These are phyloP conservation scores for Selene dorsalis DNA, from an alignment of 2,797 vertebrate genomes.

Conservation along the genomic window DNA sequence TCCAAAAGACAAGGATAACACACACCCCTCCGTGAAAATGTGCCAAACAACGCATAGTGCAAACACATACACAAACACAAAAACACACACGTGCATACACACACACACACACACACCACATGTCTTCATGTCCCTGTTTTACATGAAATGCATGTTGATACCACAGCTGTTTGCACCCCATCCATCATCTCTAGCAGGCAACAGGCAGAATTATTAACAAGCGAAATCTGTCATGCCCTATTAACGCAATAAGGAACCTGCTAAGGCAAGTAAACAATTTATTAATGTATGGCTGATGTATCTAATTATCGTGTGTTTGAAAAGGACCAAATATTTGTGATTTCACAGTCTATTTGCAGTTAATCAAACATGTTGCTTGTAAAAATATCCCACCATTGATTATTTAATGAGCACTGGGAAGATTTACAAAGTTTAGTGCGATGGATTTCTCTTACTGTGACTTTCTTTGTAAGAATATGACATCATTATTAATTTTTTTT, in stretches of 20 bases:
- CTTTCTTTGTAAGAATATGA: slow-evolving; percentile 40
- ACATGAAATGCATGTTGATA: slow-evolving; percentile 84
- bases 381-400: slow-evolving; percentile 64
- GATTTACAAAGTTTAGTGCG: slow-evolving; percentile 57
- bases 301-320: slow-evolving; percentile 77
- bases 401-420: slow-evolving; percentile 49
- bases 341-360: slow-evolving; percentile 81
- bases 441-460: slow-evolving; percentile 25
- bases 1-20: slow-evolving; percentile 86
- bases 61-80: slow-evolving; percentile 72
- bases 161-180: slow-evolving; percentile 84
- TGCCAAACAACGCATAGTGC: slow-evolving; percentile 82
- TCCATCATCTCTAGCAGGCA: slow-evolving; percentile 85
- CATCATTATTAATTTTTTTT: slow-evolving; percentile 35
- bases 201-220: slow-evolving; percentile 85
- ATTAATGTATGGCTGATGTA: slow-evolving; percentile 80
- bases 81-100: slow-evolving; percentile 38
- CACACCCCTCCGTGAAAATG: slow-evolving; percentile 81
- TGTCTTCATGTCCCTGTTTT: slow-evolving; percentile 81
- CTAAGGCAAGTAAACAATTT: slow-evolving; percentile 82
- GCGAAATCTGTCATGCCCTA: slow-evolving; percentile 83
- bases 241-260: slow-evolving; percentile 83
- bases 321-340: slow-evolving; percentile 75
- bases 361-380: slow-evolving; percentile 69
- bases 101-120: slow-evolving; percentile 45